Evolutionary conservation across 2,888 invertebrate genomes (phyloP), one percentile per base, ranked within the genome.

Genomic region (Selenia dentaria): DNA sequence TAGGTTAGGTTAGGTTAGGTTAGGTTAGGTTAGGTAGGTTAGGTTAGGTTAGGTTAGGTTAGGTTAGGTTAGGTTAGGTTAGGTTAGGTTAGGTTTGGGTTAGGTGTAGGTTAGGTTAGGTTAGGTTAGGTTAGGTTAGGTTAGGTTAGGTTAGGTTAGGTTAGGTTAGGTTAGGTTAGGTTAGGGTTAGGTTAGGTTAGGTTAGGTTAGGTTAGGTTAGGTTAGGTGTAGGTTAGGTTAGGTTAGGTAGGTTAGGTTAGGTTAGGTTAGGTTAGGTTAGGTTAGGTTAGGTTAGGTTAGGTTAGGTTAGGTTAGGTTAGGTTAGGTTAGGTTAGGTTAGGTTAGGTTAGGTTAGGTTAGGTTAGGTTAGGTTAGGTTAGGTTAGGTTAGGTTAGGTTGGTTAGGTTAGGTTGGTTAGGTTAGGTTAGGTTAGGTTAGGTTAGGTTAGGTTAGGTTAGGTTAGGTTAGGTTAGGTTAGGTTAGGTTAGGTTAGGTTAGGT

Each of bases 221-320:
- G n/a, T n/a, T n/a, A n/a, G n/a, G n/a, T n/a, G n/a, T n/a, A n/a
- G n/a, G n/a, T n/a, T n/a, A n/a, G n/a, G n/a, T n/a, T n/a, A n/a
- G n/a, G n/a, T n/a, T n/a, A n/a, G n/a, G n/a, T n/a, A n/a, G n/a
- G n/a, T n/a, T n/a, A n/a, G n/a, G 38, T 44, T 40, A 40, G 44
- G 39, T 40, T 36, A 38, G 48, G 37, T 48, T 36, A 32, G 47
- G 35, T 43, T 36, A 39, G 46, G 39, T 46, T 40, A 40, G 46
- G 39, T 46, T 40, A 39, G 44, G 38, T 44, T 40, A 40, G 44
- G 39, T 40, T 36, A 38, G 49, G 49, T 53, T 53, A 49, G 51
- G 51, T 55, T 55, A 51, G 51, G 51, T 54, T 54, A 51, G n/a
- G 51, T 54, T 49, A 49, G 55, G 49, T 55, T 49, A 49, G 55